phyloP scores from a whole-genome alignment of 2,888 invertebrate species.

The Orthosia incerta region DNA sequence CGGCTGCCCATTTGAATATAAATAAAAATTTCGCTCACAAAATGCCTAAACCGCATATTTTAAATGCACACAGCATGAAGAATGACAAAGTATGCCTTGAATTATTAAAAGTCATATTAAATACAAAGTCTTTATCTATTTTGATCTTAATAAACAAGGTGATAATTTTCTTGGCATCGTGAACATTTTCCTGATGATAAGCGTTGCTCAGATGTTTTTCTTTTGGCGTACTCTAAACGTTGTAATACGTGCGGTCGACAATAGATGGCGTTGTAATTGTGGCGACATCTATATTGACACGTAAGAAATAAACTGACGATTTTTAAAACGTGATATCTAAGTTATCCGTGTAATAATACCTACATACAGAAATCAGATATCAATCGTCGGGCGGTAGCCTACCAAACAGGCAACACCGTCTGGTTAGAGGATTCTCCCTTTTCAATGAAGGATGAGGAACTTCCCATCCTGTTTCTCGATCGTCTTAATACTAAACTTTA shows the following conservation, averaged over 20 bases:
- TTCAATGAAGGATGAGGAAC: not conserved
- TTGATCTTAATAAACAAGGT: conserved; percentile 21
- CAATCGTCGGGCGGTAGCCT: not conserved
- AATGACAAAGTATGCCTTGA: conserved; percentile 9
- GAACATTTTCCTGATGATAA: conserved; percentile 7
- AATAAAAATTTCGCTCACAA: not conserved
- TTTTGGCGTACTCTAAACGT: not conserved
- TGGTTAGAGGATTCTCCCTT: not conserved
- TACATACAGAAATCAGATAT: too few relatives aligned
- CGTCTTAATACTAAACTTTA: too few relatives aligned
- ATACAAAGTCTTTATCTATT: conserved; percentile 40
- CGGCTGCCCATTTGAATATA: not conserved
- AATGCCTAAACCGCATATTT: conserved; percentile 16
- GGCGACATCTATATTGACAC: not conserved
- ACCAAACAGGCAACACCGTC: not conserved
- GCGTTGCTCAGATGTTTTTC: not conserved
- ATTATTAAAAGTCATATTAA: conserved; percentile 4
- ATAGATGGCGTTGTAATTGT: conserved; percentile 42
- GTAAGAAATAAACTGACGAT: not conserved
- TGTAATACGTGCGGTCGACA: not conserved
- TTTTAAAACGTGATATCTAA: too few relatives aligned
- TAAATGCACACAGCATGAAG: not conserved
- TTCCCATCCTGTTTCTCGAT: too few relatives aligned
- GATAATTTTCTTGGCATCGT: conserved; percentile 37
- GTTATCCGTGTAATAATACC: too few relatives aligned